Percentiles rank a stretch among this genome's conserved stretches.
Evolutionary conservation across 2,797 vertebrate genomes (phyloP).

Genomic region (Rhinatrema bivittatum): DNA sequence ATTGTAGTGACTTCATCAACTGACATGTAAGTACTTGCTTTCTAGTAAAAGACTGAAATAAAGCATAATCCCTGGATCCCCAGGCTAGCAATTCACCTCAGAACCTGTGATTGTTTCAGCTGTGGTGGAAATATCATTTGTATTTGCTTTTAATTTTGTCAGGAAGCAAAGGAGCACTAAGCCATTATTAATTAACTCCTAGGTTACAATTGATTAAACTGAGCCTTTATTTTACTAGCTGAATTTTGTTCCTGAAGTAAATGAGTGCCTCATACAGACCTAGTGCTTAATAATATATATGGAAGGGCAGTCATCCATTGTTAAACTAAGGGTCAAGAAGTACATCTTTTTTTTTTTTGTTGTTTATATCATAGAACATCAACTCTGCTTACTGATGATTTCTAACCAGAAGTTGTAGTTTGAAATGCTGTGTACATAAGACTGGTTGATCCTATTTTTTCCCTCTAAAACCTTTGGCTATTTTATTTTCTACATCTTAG

Average conservation of each 20-base stretch:
- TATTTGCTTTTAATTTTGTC: constrained; percentile 20
- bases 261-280: background rate
- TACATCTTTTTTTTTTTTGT: too few relatives aligned
- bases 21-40: too few relatives aligned
- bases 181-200: constrained; percentile 18
- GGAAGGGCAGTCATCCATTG: background rate
- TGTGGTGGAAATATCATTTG: constrained; percentile 9
- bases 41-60: too few relatives aligned
- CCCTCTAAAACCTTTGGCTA: too few relatives aligned
- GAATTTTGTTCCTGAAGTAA: background rate
- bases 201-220: constrained; percentile 30
- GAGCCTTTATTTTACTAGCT: constrained; percentile 23
- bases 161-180: constrained; percentile 8
- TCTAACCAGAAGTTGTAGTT: too few relatives aligned
- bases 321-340: constrained; percentile 3
- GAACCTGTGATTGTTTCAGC: background rate
- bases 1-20: too few relatives aligned
- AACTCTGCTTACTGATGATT: too few relatives aligned
- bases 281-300: background rate
- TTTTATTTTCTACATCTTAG: too few relatives aligned
- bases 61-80: too few relatives aligned
- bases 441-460: too few relatives aligned
- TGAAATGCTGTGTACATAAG: too few relatives aligned
- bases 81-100: background rate
- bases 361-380: too few relatives aligned